Evolutionary conservation across 2,888 invertebrate genomes (phyloP).

Genomic region (Thyatira batis): DNA sequence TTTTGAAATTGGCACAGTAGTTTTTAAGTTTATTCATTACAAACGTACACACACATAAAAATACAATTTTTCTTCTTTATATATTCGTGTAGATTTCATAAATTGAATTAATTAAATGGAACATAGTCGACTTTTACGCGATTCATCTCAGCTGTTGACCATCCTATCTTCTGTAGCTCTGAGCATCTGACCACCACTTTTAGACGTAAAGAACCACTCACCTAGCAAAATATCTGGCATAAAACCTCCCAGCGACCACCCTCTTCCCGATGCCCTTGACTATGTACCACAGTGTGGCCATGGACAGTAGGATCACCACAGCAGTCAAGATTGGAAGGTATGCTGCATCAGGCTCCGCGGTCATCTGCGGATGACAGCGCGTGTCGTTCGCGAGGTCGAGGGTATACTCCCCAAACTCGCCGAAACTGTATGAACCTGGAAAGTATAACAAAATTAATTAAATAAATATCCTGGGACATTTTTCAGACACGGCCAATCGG

Average conservation of each 20-base stretch:
- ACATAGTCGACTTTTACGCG: no score
- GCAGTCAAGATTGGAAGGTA: slow-evolving; percentile 70
- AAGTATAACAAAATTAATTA: slow-evolving; percentile 14
- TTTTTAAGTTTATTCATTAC: no score
- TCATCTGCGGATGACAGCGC: slow-evolving; percentile 62
- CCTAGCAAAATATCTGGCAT: slow-evolving; percentile 74
- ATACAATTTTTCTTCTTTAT: no score
- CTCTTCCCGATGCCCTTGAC: slow-evolving; percentile 72
- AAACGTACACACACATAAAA: no score
- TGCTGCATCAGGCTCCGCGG: slow-evolving; percentile 75
- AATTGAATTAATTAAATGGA: no score
- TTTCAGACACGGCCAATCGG: no score
- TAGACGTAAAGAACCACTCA: slow-evolving; percentile 27
- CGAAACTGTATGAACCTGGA: slow-evolving; percentile 65
- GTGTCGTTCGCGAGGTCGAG: slow-evolving; percentile 51
- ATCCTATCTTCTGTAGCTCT: not conserved
- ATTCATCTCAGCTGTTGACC: not conserved
- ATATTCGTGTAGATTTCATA: no score
- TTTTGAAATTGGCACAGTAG: no score
- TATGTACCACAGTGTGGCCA: slow-evolving; percentile 78
- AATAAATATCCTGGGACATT: no score
- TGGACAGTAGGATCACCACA: slow-evolving; percentile 67
- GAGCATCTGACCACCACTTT: no score
- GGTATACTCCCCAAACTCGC: slow-evolving; percentile 70
- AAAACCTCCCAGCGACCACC: slow-evolving; percentile 63